Conservation (phyloP, 2,797 vertebrate species). For the Notolabrus celidotus region DNA sequence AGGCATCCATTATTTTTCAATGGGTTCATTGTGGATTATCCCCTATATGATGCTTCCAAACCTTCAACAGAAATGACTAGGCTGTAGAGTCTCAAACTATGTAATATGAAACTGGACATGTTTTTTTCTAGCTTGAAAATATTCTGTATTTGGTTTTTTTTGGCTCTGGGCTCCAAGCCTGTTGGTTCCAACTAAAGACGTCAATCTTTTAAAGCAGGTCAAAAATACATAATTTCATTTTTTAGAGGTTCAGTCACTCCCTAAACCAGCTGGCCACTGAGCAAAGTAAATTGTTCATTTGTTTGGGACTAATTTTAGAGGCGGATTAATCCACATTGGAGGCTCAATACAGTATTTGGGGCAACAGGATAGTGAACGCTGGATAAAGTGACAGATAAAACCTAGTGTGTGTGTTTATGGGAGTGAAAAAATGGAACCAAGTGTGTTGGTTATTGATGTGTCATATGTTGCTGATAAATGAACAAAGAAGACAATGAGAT, state of each 20-base stretch:
- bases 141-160: not conserved
- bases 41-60: not conserved
- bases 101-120: not conserved
- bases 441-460: not conserved
- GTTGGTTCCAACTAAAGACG: not conserved
- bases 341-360: not conserved
- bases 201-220: not conserved
- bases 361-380: not conserved
- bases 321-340: not conserved
- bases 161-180: no score
- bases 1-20: not conserved
- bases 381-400: not conserved
- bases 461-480: not conserved
- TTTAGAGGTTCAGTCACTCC: not conserved
- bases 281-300: not conserved
- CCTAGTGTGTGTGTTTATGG: not conserved
- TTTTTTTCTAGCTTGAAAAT: not conserved
- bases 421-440: not conserved
- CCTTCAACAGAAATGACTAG: not conserved
- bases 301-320: not conserved
- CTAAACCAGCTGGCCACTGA: not conserved
- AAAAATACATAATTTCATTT: not conserved
- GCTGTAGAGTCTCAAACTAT: not conserved
- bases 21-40: not conserved
- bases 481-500: not conserved